Percentiles rank a stretch among this genome's conserved stretches.
Conservation (phyloP, 2,797 vertebrate species). For the Dryobates pubescens region DNA sequence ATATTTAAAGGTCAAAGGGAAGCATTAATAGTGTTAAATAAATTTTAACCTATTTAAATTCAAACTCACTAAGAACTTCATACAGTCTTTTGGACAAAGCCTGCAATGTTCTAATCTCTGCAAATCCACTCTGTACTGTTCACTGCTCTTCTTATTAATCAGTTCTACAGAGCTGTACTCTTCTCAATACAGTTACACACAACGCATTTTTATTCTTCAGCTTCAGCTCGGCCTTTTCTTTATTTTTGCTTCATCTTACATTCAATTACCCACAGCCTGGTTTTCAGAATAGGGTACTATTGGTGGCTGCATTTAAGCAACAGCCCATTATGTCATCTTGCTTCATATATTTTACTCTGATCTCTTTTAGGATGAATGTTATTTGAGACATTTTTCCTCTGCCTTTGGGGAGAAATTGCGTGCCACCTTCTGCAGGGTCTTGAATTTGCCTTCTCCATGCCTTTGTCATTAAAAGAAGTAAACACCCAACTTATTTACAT, state of each 20-base stretch:
- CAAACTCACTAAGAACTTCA: conserved; percentile 72
- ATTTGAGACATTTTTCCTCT: conserved; percentile 72
- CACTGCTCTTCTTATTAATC: conserved; percentile 72
- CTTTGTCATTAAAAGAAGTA: conserved; percentile 65
- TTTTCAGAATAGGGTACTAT: conserved; percentile 43
- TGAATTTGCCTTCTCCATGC: conserved; percentile 63
- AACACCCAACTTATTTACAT: conserved; percentile 41
- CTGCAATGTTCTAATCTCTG: conserved; percentile 75
- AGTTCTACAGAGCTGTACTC: conserved; percentile 65
- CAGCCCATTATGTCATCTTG: conserved; percentile 61
- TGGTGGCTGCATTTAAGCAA: conserved; percentile 52
- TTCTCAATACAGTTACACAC: conserved; percentile 55
- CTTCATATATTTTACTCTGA: conserved; percentile 66
- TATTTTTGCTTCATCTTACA: conserved; percentile 73
- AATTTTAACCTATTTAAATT: conserved; percentile 75
- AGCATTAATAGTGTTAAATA: conserved; percentile 53
- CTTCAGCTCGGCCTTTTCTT: conserved; percentile 61
- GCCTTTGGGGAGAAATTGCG: conserved; percentile 56
- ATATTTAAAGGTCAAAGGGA: conserved; percentile 59
- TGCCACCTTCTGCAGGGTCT: conserved; percentile 44
- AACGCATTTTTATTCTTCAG: conserved; percentile 73
- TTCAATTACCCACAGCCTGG: conserved; percentile 70
- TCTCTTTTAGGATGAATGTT: conserved; percentile 64
- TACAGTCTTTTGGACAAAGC: conserved; percentile 75
- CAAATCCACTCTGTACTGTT: conserved; percentile 76